phyloP scores from a whole-genome alignment of 2,888 invertebrate genomes.

The Uloborus plumipes region DNA sequence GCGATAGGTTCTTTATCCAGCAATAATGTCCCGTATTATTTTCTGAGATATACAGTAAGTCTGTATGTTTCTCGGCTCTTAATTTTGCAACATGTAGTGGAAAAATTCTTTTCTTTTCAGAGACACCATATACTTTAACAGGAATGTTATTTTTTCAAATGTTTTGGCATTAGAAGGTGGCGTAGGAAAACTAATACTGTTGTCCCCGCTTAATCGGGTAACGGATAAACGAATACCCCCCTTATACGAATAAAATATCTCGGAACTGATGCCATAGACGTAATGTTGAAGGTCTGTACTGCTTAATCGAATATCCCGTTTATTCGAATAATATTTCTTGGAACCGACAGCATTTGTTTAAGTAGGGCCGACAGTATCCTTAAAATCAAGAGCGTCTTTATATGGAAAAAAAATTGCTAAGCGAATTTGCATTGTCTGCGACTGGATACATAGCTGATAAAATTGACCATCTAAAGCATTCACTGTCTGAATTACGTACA shows the following conservation, averaged over 20 bases:
- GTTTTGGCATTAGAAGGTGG: neutral
- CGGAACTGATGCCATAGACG: too few relatives aligned
- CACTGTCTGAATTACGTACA: neutral
- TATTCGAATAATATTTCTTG: too few relatives aligned
- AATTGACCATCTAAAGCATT: neutral
- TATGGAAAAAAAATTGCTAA: neutral
- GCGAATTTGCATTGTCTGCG: neutral
- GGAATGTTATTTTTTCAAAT: constrained; percentile 7
- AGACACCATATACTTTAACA: neutral
- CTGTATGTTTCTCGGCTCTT: neutral
- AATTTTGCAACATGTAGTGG: neutral
- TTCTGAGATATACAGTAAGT: neutral
- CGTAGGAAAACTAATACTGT: neutral
- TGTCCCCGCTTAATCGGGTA: too few relatives aligned
- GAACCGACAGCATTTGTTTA: too few relatives aligned
- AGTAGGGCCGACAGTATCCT: too few relatives aligned
- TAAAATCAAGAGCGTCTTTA: neutral
- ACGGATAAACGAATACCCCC: too few relatives aligned
- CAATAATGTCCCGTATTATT: neutral
- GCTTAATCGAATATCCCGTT: too few relatives aligned
- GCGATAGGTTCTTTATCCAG: neutral
- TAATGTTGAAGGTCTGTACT: too few relatives aligned
- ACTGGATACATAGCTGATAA: neutral
- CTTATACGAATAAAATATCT: too few relatives aligned
- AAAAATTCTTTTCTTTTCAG: neutral